Evolutionary conservation across 2,113 vertebrate species (phyloP).

Genomic region (Narcine bancroftii): DNA sequence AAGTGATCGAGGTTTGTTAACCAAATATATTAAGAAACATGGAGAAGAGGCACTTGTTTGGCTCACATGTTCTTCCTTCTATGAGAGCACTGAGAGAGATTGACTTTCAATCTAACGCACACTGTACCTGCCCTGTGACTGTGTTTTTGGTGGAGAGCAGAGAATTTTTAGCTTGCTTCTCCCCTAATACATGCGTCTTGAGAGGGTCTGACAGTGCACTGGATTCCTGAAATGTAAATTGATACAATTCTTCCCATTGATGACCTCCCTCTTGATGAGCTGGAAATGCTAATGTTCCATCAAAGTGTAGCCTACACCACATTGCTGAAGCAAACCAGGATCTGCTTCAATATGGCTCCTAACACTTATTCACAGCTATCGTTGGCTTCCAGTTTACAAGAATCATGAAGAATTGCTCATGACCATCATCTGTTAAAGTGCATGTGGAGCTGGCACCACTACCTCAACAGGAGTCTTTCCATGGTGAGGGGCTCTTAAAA

Average conservation of each 20-base stretch:
- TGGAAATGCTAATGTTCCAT: neutral
- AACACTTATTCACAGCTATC: neutral
- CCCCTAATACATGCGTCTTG: too few relatives aligned
- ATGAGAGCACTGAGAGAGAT: neutral
- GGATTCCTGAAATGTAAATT: too few relatives aligned
- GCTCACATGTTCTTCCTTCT: neutral
- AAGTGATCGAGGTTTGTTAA: too few relatives aligned
- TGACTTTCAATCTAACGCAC: neutral
- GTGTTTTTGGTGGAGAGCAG: too few relatives aligned
- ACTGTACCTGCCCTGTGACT: neutral
- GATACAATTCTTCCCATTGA: too few relatives aligned
- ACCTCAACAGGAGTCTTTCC: slow-evolving; percentile 18
- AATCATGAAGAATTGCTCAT: neutral
- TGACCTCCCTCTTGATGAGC: neutral
- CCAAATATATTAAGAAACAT: too few relatives aligned
- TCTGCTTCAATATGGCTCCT: neutral
- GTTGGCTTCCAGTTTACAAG: slow-evolving; percentile 25
- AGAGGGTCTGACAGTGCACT: too few relatives aligned
- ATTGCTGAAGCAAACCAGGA: neutral
- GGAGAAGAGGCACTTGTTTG: too few relatives aligned
- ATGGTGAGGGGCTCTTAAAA: slow-evolving; percentile 35
- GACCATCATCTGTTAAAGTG: slow-evolving; percentile 32
- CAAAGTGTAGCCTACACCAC: neutral
- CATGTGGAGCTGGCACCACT: neutral
- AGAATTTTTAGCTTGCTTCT: too few relatives aligned